Base-by-base conservation (phyloP, 2,113 vertebrate genomes). In the Scatophagus argus region DNA sequence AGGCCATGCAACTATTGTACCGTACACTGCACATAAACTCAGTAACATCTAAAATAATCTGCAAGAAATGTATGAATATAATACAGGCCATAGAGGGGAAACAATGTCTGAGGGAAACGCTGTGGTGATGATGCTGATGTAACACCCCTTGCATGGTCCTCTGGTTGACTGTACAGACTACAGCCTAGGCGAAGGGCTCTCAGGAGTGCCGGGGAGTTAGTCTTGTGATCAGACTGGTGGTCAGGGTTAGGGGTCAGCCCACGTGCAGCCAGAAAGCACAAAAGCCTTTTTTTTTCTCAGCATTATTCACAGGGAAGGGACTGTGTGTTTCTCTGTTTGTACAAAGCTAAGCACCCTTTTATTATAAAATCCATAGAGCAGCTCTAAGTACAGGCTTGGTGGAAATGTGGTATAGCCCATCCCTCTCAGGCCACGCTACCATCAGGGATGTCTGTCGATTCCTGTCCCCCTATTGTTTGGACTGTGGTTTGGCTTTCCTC, bases 351-450 rank as follows among this genome's bases (percentile, higher is more conserved):
- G 89, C 70, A 56, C 64, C 87, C 92, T 93, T 90, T 93, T 90
- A 93, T 93, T 92, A 93, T 89, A 66, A 86, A 85, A 89, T 92
- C 91, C 86, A 88, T 82, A 54, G 66, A 85, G 87, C 84, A 80
- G 84, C 83, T 82, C 74, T 93, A 94, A 95, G 80, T 93, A 93
- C 89, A 92, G 93, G 91, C 87, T 88, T 92, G 77, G 86, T 74
- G 81, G 54, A 87, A 67, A 80, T 79, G 91, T 84, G 90, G 88
- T 51, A 36, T 55, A 77, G 85, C 72, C 86, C 85, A 68, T 92
- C 81, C 90, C 51, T 91, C 89, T 91, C 80, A 74, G 75, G 89
- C 81, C 79, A 81, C 86, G 82, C 88, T 85, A 82, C 74, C 85
- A 89, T 92, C 86, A 92, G 65, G 56, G 83, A 87, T 77, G 84